These are phyloP conservation scores for Drosophila neoperkinsi DNA, from an alignment of 2,888 invertebrate genomes.

Conservation along the genomic window DNA sequence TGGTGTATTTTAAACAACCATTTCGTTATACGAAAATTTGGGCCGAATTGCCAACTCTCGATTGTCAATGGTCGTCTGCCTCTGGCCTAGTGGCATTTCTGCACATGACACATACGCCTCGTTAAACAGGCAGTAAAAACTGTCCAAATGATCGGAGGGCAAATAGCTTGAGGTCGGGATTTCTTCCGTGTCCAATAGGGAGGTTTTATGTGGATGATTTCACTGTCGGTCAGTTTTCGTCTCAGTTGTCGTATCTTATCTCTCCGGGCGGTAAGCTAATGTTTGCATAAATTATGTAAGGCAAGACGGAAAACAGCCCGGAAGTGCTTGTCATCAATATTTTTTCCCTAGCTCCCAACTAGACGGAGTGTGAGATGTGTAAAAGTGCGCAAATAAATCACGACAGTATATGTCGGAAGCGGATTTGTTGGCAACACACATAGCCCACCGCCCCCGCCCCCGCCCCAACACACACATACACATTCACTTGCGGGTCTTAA, in stretches of 20 bases:
- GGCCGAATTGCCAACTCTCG: conserved; percentile 14
- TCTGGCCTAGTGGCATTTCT: conserved; percentile 13
- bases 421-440: conserved; percentile 16
- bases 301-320: conserved; percentile 56
- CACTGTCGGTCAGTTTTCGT: conserved; percentile 40
- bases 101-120: conserved; percentile 63
- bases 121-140: conserved; percentile 70
- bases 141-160: conserved; percentile 51
- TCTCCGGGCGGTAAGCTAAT: conserved; percentile 51
- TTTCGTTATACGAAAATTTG: conserved; percentile 26
- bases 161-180: conserved; percentile 44
- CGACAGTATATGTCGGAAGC: conserved; percentile 10
- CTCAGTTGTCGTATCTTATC: conserved; percentile 49
- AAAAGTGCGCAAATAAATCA: conserved; percentile 60
- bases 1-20: conserved; percentile 59
- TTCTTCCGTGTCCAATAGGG: conserved; percentile 39
- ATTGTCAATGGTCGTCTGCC: conserved; percentile 6
- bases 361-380: conserved; percentile 13
- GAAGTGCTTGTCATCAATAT: conserved; percentile 80
- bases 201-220: conserved; percentile 16
- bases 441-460: not conserved
- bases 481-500: conserved; percentile 34
- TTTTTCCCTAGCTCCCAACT: conserved; percentile 16
- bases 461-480: not conserved
- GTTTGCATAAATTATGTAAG: conserved; percentile 78